Evolutionary conservation across 1,140 invertebrate species (phyloP), one percentile per base, ranked within the genome.

Genomic region (Ceratina calcarata): DNA sequence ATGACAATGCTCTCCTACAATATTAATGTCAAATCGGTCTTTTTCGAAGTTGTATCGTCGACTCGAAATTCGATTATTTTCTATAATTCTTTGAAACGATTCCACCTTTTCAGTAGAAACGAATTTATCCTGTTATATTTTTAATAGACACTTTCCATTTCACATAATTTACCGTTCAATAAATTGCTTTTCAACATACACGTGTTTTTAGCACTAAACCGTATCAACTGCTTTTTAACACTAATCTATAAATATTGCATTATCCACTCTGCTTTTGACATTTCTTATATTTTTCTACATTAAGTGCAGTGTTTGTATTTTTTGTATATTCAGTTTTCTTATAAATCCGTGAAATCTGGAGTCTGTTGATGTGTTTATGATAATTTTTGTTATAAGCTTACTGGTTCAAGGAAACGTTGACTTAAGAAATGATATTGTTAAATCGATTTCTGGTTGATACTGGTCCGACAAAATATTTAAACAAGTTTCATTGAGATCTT

Each of bases 1-100:
- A 70, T 70, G 67, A 70, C 67, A 70, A 70, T 53, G 67, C 67
- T 70, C 67, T 70, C 27, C 53, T 8, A 20, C 24, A 20, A 70
- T 70, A 45, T 45, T 45, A 32, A 70, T 32, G 24, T 57, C 67
- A 24, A 32, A 32, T 53, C 49, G 51, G 0, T n/a, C 16, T 55
- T 32, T 22, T 53, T 16, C 22, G 27, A 68, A 53, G 49, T 27
- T 2, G 6, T 45, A 45, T 57, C 51, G n/a, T 20, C 67, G 12
- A 20, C 24, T 10, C 10, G 18, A 68, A 45, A 68, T 68, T 53
- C 66, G 3, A 53, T 53, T 68, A 53, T 68, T 68, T n/a, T 68
- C 66, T 1, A 68, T n/a, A 32, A 67, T 68, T 68, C 45, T 51
- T 6, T 1, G 16, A 27, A 68, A 24, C 2, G 3, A 27, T 3